These are phyloP conservation scores for Todiramphus chloris DNA, from an alignment of 2,113 vertebrate species.

Conservation along the genomic window DNA sequence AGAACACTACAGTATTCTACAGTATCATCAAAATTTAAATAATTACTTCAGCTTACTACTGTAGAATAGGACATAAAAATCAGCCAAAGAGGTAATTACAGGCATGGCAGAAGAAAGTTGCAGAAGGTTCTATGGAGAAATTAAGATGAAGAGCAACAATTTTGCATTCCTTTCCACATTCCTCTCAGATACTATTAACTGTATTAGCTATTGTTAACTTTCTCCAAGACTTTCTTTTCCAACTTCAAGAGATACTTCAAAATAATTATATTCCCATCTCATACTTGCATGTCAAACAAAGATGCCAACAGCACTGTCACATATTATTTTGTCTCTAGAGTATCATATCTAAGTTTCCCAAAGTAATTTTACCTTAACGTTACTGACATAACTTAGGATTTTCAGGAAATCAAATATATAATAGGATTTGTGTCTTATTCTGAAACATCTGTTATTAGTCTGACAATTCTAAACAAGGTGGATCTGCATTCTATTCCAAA, in stretches of 20 bases:
- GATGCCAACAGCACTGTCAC: not conserved
- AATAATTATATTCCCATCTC: not conserved
- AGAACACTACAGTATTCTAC: not conserved
- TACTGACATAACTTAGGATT: not conserved
- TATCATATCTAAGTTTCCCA: not conserved
- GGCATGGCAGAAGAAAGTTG: not conserved
- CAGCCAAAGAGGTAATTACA: not conserved
- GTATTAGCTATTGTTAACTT: not conserved
- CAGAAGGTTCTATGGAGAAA: not conserved
- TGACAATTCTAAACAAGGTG: not conserved
- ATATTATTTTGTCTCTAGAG: not conserved
- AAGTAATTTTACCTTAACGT: not conserved
- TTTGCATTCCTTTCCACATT: not conserved
- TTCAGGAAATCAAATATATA: not conserved
- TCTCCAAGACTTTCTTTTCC: not conserved
- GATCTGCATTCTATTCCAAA: not conserved
- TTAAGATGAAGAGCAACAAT: not conserved
- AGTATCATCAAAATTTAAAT: constrained; percentile 1
- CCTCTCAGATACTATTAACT: not conserved
- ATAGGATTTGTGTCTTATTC: not conserved
- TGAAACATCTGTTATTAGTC: not conserved
- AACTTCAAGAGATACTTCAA: not conserved
- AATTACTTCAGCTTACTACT: not conserved
- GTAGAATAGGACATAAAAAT: not conserved
- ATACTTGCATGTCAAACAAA: not conserved